Percentiles rank a stretch among this genome's conserved stretches.
Evolutionary conservation across 2,888 invertebrate genomes (phyloP).

Genomic region (Neocrepidodera transversa): DNA sequence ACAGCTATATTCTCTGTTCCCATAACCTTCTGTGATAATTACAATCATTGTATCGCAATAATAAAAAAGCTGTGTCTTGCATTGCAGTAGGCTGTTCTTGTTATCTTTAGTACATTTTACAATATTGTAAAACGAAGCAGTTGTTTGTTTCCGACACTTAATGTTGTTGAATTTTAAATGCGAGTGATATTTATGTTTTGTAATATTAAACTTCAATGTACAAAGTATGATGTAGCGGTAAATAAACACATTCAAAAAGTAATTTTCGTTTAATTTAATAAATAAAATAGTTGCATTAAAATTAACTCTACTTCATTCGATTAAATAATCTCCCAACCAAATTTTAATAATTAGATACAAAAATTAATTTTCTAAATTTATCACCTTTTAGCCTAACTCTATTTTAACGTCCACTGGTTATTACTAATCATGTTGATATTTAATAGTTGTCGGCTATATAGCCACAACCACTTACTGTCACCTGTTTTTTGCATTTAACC

Average conservation of each 20-base stretch:
- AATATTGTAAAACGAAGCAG: slow-evolving; percentile 20
- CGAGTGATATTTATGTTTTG: slow-evolving; percentile 49
- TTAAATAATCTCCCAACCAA: too few species aligned
- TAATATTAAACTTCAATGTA: slow-evolving; percentile 42
- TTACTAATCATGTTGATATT: too few species aligned
- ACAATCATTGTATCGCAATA: slow-evolving; percentile 62
- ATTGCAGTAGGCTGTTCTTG: slow-evolving; percentile 59
- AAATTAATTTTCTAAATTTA: too few species aligned
- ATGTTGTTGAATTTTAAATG: slow-evolving; percentile 46
- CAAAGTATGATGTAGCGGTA: slow-evolving; percentile 19
- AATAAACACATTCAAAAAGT: slow-evolving; percentile 4
- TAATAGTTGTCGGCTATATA: too few species aligned
- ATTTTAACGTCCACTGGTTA: too few species aligned
- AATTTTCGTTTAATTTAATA: too few species aligned
- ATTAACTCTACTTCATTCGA: too few species aligned
- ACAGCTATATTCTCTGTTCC: slow-evolving; percentile 44
- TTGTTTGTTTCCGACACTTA: slow-evolving; percentile 40
- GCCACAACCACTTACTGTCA: too few species aligned
- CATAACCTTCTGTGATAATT: slow-evolving; percentile 61
- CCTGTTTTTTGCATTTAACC: too few species aligned
- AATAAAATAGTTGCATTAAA: too few species aligned
- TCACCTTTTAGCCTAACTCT: too few species aligned
- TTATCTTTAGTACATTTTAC: slow-evolving; percentile 48
- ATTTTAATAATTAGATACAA: too few species aligned
- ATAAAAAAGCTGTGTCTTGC: slow-evolving; percentile 61